These are phyloP conservation scores for Drosophila grimshawi DNA, from an alignment of 1,140 invertebrate genomes.

Conservation along the genomic window DNA sequence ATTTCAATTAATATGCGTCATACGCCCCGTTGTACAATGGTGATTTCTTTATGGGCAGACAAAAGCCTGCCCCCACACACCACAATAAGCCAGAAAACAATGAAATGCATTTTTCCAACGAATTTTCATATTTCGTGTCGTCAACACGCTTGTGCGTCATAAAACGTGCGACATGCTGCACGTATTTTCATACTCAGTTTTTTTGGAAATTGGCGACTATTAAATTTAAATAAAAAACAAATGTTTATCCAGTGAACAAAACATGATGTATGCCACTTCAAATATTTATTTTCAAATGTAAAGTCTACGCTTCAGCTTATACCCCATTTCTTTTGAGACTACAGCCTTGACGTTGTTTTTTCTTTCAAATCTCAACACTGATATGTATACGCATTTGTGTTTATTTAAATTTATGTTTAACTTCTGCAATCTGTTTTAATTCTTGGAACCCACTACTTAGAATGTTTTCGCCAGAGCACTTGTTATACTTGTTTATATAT, in stretches of 20 bases:
- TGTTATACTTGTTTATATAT: no score
- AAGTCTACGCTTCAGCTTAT: background rate
- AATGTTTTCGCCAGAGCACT: no score
- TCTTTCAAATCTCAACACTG: no score
- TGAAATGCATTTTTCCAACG: slow-evolving; percentile 30
- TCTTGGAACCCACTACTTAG: no score
- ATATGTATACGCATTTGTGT: no score
- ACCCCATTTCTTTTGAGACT: background rate
- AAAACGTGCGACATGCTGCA: slow-evolving; percentile 11
- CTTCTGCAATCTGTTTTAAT: no score
- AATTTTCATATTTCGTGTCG: slow-evolving; percentile 40
- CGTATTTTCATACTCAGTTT: slow-evolving; percentile 1
- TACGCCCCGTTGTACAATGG: slow-evolving; percentile 32
- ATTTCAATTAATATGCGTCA: slow-evolving; percentile 35
- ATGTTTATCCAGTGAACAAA: background rate
- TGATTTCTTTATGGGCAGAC: slow-evolving; percentile 5
- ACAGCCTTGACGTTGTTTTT: no score
- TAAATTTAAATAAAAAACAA: background rate
- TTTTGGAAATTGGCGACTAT: background rate
- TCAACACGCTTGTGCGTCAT: slow-evolving; percentile 14
- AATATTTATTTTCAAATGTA: background rate
- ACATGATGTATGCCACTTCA: background rate
- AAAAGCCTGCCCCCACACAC: background rate
- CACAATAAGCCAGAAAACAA: background rate
- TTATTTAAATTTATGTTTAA: no score